Conservation (phyloP, 1,140 invertebrate species). For the Papilio helenus region DNA sequence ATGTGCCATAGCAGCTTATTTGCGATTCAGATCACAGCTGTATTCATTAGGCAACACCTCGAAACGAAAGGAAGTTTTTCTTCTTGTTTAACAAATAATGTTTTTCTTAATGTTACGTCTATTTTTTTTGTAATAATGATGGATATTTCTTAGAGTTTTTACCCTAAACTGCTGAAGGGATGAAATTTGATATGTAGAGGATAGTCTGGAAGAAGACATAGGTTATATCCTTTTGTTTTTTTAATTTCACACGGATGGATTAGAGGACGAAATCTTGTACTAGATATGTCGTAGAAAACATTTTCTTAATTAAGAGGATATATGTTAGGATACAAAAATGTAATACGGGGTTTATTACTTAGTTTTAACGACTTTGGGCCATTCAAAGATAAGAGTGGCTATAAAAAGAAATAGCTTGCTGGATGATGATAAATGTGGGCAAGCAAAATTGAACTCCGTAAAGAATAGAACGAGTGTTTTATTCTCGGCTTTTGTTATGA, state of each 20-base stretch:
- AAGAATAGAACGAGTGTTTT: constrained; percentile 22
- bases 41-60: constrained; percentile 27
- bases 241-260: too few species aligned
- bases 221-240: too few species aligned
- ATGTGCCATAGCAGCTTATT: neutral
- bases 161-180: too few species aligned
- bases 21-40: constrained; percentile 28
- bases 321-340: constrained; percentile 26
- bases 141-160: too few species aligned
- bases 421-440: constrained; percentile 26
- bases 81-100: neutral
- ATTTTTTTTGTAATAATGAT: neutral
- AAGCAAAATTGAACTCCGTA: constrained; percentile 20
- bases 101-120: neutral
- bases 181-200: too few species aligned
- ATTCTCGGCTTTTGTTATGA: constrained; percentile 1
- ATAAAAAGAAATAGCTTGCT: constrained; percentile 25
- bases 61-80: neutral
- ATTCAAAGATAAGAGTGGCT: constrained; percentile 28
- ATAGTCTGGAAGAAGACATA: too few species aligned
- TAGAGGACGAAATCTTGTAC: too few species aligned
- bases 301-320: constrained; percentile 14
- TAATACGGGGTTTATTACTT: constrained; percentile 22
- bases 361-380: constrained; percentile 24
- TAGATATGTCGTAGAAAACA: neutral